These are phyloP conservation scores for Cryptoleucopteryx plumbea DNA, from an alignment of 2,113 vertebrate genomes.

Conservation along the genomic window DNA sequence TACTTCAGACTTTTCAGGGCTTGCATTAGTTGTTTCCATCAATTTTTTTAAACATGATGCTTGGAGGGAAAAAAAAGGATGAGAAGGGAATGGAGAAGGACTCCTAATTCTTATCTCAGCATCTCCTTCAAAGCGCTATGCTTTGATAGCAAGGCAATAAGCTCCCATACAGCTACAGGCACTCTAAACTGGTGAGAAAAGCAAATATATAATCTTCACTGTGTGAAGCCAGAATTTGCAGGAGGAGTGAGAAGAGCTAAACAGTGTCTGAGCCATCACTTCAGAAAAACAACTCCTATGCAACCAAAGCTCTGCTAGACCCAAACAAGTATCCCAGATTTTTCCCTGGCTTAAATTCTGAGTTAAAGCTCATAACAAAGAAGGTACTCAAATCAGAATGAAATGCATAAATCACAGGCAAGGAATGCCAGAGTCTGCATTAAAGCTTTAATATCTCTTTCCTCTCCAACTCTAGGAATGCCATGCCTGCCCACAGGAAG, in stretches of 20 bases:
- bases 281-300: not conserved
- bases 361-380: not conserved
- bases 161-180: not conserved
- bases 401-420: not conserved
- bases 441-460: not conserved
- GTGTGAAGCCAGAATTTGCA: not conserved
- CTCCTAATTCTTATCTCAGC: not conserved
- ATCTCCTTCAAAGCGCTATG: not conserved
- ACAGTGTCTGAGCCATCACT: not conserved
- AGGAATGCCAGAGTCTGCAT: not conserved
- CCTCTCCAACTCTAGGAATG: not conserved
- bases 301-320: not conserved
- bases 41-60: not conserved
- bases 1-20: not conserved
- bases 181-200: not conserved
- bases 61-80: not conserved
- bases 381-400: not conserved
- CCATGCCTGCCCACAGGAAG: fast-evolving
- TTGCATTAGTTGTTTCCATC: fast-evolving
- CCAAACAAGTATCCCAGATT: not conserved
- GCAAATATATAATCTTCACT: not conserved
- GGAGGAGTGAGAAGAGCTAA: not conserved
- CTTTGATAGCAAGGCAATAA: not conserved
- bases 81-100: not conserved
- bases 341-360: not conserved